Evolutionary conservation across 2,797 vertebrate genomes (phyloP), one percentile per base, ranked within the genome.

Genomic region (Simalia tracyae): DNA sequence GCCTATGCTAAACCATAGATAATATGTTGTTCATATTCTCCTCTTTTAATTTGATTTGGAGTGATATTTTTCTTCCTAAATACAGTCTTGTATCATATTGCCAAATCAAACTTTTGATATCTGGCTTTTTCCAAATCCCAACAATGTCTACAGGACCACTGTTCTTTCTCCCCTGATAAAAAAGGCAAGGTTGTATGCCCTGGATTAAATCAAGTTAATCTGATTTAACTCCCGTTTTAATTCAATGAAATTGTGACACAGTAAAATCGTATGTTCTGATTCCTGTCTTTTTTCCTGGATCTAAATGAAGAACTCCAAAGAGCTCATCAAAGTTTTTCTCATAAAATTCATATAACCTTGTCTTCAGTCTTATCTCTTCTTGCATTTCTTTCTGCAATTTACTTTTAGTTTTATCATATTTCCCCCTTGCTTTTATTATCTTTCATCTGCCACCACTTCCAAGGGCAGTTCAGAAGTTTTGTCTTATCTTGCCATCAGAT

Each of bases 281-380:
- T 72, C 19, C 36, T 84, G 85, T 31, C 57, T 89, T 76, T 84
- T 92, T 89, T 76, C 46, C 64, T 50, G 85, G 50, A 31, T 88
- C 12, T 36, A 54, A 22, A 46, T 19, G 28, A 85, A 24, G 46
- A 63, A 85, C 26, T 89, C 61, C 76, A 84, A 90, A 81, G 68
- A 90, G 50, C 86, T 84, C 85, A 87, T 90, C 85, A 88, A 91
- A 90, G 5, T 28, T 64, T 92, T 94, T 93, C 46, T 87, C 5
- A 84, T 92, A 87, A 89, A 66, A 94, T 91, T 68, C 46, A 86
- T 91, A 26, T 28, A 91, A 31, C 9, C 91, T 72, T 81, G 31
- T 17, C 14, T 95, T 95, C 59, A 88, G 61, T 76, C 1, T 68
- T 95, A 91, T 93, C 88, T 95, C 61, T 26, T 93, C 46, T 88